Evolutionary conservation across 2,888 invertebrate genomes (phyloP), one percentile per base, ranked within the genome.

Genomic region (Uropetala carovei): DNA sequence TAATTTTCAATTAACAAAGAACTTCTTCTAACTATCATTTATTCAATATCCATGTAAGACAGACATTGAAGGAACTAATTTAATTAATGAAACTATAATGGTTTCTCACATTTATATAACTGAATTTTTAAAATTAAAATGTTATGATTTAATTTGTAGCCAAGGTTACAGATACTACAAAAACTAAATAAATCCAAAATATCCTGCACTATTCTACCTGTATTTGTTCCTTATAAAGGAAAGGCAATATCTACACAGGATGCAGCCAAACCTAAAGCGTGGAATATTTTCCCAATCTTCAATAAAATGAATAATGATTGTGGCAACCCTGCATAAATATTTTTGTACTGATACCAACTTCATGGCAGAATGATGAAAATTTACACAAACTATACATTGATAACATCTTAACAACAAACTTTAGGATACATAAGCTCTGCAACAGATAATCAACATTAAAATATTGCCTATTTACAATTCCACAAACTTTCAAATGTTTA

Each of bases 301-400:
- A 64, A 43, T 3, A 60, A 64, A 43, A 89, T 64, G 43, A 30
- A 68, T 68, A 89, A 64, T 64, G 56, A 64, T 60, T 22, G 27
- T n/a, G 30, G 56, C 68, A 89, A 89, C 64, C 89, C 89, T 89
- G 89, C 89, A 89, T 89, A 89, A 89, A 89, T 89, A 89, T 89
- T 27, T 89, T 89, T 89, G 89, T 89, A 89, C 89, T 89, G 64
- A 56, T 64, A 89, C 43, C 89, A 64, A 89, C 43, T 89, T 64
- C 64, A 64, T 64, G 68, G 68, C 68, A 27, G 16, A 68, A 18
- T 43, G 64, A 89, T 89, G 89, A 89, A 43, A 89, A 89, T 30
- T 68, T 43, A 89, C 89, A 89, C 89, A 89, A 89, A 27, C 5
- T 64, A 86, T n/a, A 68, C 56, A 89, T 43, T 43, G 43, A n/a